Conservation (phyloP, 2,113 vertebrate species). For the Petroica traversi region DNA sequence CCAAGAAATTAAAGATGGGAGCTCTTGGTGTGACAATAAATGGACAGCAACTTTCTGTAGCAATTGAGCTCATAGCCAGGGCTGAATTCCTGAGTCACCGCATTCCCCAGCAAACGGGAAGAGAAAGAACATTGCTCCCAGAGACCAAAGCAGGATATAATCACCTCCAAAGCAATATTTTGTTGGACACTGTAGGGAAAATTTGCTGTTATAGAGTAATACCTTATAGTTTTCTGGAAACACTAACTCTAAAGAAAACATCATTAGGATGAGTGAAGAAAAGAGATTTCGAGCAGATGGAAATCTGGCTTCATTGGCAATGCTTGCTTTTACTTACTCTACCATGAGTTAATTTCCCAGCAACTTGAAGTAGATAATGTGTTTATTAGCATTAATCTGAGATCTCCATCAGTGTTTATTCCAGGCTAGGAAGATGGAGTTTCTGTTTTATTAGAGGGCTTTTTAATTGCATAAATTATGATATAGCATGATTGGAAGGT, state of each 20-base stretch:
- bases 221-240: neutral
- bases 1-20: neutral
- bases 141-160: neutral
- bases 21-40: neutral
- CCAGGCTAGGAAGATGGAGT: neutral
- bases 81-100: neutral
- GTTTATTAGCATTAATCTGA: neutral
- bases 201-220: neutral
- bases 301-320: neutral
- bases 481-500: neutral
- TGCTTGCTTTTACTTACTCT: neutral
- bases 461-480: neutral
- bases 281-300: neutral
- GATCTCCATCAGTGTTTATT: neutral
- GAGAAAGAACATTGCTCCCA: neutral
- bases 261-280: neutral
- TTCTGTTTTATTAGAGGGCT: neutral
- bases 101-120: neutral
- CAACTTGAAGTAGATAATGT: constrained; percentile 1
- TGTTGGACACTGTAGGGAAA: neutral
- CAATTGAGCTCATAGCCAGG: neutral
- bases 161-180: neutral
- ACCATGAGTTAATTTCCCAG: constrained; percentile 16
- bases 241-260: neutral
- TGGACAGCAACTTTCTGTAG: neutral